Evolutionary conservation across 2,888 invertebrate species (phyloP).

Genomic region (Caprella mutica): DNA sequence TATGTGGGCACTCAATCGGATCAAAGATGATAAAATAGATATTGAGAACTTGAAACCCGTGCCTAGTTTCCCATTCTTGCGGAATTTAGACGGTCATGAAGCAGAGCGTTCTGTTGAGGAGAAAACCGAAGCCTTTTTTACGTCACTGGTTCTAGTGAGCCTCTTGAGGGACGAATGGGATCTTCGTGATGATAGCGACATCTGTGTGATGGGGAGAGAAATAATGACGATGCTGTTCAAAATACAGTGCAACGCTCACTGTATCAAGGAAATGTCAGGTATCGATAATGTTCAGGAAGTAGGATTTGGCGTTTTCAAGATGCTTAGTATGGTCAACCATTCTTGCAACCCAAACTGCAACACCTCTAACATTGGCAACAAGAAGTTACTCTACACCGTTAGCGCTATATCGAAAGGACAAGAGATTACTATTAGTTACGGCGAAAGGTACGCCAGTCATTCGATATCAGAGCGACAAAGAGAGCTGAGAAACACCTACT

Average conservation of each 20-base stretch:
- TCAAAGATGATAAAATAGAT: too few species aligned
- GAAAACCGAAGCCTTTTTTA: not conserved
- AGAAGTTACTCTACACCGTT: slow-evolving; percentile 37
- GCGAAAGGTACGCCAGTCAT: slow-evolving; percentile 42
- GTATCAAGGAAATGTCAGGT: slow-evolving; percentile 17
- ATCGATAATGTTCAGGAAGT: slow-evolving; percentile 35
- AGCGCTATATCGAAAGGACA: slow-evolving; percentile 41
- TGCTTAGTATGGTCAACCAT: slow-evolving; percentile 45
- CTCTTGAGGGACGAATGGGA: too few species aligned
- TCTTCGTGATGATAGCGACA: slow-evolving; percentile 6
- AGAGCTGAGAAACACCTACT: slow-evolving; percentile 41
- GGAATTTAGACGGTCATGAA: slow-evolving; percentile 6
- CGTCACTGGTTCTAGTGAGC: not conserved
- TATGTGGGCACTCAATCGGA: too few species aligned
- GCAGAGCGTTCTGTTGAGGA: not conserved
- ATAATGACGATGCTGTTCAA: slow-evolving; percentile 21
- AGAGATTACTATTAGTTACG: slow-evolving; percentile 45
- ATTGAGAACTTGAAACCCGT: too few species aligned
- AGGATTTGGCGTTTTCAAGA: slow-evolving; percentile 44
- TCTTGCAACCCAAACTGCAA: slow-evolving; percentile 44
- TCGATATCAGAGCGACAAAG: slow-evolving; percentile 38
- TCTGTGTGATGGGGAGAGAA: slow-evolving; percentile 16
- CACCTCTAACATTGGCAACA: slow-evolving; percentile 39
- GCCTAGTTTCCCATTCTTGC: too few species aligned
- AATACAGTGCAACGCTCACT: slow-evolving; percentile 26